Percentiles rank a stretch among this genome's conserved stretches.
phyloP scores from a whole-genome alignment of 2,797 vertebrate species.

The Passerculus sandwichensis region DNA sequence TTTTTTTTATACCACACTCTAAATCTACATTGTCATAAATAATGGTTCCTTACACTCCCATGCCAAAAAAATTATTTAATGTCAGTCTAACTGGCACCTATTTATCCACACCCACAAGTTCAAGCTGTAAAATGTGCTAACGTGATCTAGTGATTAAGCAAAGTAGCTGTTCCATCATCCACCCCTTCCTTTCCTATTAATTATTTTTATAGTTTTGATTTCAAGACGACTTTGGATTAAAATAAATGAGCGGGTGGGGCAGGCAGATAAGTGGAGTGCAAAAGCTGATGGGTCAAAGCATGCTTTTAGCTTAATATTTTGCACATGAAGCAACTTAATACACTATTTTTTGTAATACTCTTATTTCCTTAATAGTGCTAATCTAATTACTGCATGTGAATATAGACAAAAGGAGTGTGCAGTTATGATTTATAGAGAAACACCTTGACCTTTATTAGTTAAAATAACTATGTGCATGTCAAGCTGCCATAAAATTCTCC shows the following conservation, averaged over 20 bases:
- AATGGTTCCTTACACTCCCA: background rate
- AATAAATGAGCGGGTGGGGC: slow-evolving; percentile 65
- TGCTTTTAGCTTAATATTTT: slow-evolving; percentile 73
- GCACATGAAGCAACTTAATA: slow-evolving; percentile 67
- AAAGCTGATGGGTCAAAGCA: slow-evolving; percentile 56
- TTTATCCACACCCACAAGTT: slow-evolving; percentile 28
- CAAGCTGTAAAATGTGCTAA: slow-evolving; percentile 57
- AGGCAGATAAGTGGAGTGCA: slow-evolving; percentile 63
- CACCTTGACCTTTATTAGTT: slow-evolving; percentile 69
- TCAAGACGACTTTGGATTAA: slow-evolving; percentile 63
- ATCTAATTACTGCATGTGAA: slow-evolving; percentile 65
- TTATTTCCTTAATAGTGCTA: slow-evolving; percentile 67
- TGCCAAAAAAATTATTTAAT: slow-evolving; percentile 59
- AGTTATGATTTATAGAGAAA: slow-evolving; percentile 71
- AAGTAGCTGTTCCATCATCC: slow-evolving; percentile 68
- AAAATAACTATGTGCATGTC: slow-evolving; percentile 60
- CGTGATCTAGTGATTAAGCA: slow-evolving; percentile 72
- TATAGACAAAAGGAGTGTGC: slow-evolving; percentile 60
- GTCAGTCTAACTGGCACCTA: slow-evolving; percentile 59
- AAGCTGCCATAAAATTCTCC: slow-evolving; percentile 42
- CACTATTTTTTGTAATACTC: slow-evolving; percentile 54
- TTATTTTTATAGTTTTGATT: slow-evolving; percentile 75
- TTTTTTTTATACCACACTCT: background rate
- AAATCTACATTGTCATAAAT: slow-evolving; percentile 20
- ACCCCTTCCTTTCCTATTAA: slow-evolving; percentile 65